Evolutionary conservation across 2,797 vertebrate species (phyloP), one percentile per base, ranked within the genome.

Genomic region (Taeniopygia guttata): DNA sequence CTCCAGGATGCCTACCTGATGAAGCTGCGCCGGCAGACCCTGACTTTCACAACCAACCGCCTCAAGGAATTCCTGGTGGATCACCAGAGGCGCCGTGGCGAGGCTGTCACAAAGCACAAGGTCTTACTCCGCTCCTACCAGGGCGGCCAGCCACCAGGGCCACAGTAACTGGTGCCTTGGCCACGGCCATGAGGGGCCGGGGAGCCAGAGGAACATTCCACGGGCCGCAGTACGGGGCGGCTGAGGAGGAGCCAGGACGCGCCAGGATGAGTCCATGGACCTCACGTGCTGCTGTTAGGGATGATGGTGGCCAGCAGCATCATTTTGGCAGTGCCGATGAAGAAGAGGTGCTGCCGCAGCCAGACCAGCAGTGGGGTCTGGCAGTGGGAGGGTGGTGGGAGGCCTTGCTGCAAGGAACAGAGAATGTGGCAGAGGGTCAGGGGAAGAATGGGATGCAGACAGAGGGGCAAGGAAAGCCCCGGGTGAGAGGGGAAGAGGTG

Each of bases 1-100:
- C 98, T 99, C 89, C 99, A 99, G 97, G 99, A 99, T 0, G 99
- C 99, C 92, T 99, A 99, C 94, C 97, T 99, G 97, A 99, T 99
- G 99, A 98, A 99, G 86, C 98, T 99, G 49, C 98, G 99, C 11
- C 98, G 99, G 79, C 99, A 99, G 97, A 99, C 99, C 1, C 98
- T 99, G 76, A 99, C 99, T 94, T 99, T 99, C 92, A 99, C 99
- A 95, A 99, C 99, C 78, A 99, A 98, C 38, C 98, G 98, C 93
- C 99, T 99, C 96, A 99, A 99, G 97, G 99, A 99, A 96, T 99
- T 99, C 96, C 97, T 99, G 95, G 98, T 98, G n/a, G 99, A 99
- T 89, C 99, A 99, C 97, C 98, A 99, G 97, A 97, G 98, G 43
- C 97, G 98, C 70, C 97, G 99, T 7, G 87, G 98, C 2, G 98